Base-by-base conservation (phyloP, 2,113 vertebrate species). In the Megalops atlanticus region DNA sequence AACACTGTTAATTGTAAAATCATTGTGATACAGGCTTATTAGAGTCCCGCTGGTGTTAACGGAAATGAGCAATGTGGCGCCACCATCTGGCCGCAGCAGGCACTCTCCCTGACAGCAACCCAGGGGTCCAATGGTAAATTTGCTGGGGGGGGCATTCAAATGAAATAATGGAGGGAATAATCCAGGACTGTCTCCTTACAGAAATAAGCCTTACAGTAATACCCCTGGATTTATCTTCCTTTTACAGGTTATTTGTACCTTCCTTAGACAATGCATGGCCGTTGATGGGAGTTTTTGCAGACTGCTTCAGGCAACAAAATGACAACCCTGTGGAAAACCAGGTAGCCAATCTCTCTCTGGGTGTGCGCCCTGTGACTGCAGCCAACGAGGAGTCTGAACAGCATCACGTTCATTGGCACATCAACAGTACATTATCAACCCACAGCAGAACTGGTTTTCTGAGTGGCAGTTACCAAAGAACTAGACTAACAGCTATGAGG, bases 31-130 rank as follows among this genome's bases (percentile, higher is more conserved):
- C 74, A 52, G 27, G 31, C 41, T 76, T 24, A 76, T 39, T n/a
- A 64, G 36, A n/a, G n/a, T n/a, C 33, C 70, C 45, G 40, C 80
- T 86, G 82, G 84, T 81, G 68, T 86, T 86, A 77, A 74, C 52
- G 68, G 69, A 49, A 74, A 79, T 58, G 40, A 75, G 72, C 39
- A 43, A 27, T 77, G 64, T 76, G 43, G 69, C 33, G 27, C 80
- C 69, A 83, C 47, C 58, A 35, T 76, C 39, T 40, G 78, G 70
- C 8, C 39, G 77, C 7, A 38, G 70, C 11, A 82, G 49, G 36
- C n/a, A 47, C 8, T 47, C 31, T 49, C 39, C 6, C 52, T 64
- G 49, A 64, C 8, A 38, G 18, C 8, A 16, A 43, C 54, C 70
- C 76, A 40, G 74, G 68, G 24, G 74, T 33, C 3, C 79, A 79